These are phyloP conservation scores for Ochotona princeps DNA, from an alignment of 2,113 vertebrate species.

Conservation along the genomic window DNA sequence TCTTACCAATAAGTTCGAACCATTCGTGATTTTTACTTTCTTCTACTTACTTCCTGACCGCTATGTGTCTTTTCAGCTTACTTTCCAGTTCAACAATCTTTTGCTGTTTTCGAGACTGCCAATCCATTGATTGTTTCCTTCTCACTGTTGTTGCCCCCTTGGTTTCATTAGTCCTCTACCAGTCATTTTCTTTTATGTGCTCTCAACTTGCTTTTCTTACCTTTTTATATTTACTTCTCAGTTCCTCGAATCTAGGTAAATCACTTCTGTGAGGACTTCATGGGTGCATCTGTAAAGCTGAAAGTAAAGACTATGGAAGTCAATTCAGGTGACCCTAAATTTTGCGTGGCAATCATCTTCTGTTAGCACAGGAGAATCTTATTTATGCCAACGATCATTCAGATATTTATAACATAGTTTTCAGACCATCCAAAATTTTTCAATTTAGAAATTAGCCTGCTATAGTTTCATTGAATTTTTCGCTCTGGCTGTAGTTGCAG, in stretches of 20 bases:
- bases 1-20: background rate
- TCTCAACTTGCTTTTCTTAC: background rate
- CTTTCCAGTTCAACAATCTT: background rate
- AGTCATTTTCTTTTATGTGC: background rate
- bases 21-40: constrained; percentile 20
- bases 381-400: too few species aligned
- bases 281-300: background rate
- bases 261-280: background rate
- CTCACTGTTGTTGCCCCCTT: background rate
- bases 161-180: constrained; percentile 2
- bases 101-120: background rate
- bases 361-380: background rate
- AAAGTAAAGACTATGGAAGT: constrained; percentile 25
- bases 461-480: too few species aligned
- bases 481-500: too few species aligned
- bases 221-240: constrained; percentile 8
- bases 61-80: background rate
- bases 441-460: too few species aligned
- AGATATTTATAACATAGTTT: too few species aligned
- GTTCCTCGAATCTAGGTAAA: background rate
- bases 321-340: background rate
- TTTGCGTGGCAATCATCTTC: background rate
- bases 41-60: background rate
- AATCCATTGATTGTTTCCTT: background rate
- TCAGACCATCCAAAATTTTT: too few species aligned